Base-by-base conservation (phyloP, 37 sponge, comb jelly and placozoan genomes). In the Spongia lamella region DNA sequence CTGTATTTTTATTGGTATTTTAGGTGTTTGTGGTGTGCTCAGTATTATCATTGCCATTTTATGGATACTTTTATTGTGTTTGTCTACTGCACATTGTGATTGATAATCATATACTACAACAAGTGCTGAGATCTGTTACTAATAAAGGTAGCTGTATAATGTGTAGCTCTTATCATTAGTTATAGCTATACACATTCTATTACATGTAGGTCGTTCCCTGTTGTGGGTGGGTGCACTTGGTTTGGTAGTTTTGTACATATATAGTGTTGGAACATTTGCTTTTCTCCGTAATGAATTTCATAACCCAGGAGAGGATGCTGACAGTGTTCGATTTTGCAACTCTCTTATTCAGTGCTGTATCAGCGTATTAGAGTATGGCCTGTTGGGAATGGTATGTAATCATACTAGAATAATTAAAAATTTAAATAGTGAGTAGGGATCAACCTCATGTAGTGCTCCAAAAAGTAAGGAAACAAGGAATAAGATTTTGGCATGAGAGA, bases 11-110 rank as follows among this genome's bases (percentile, higher is more conserved):
- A 43, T 9, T 43, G 47, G 47, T 43, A 43, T 9, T 13, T 5
- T 43, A 43, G 70, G 32, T 79, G 24, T 80, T 86, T 32, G 56
- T 87, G 39, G n/a, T 70, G 51, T 76, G 72, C 29, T 87, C 88
- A 39, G 50, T 81, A 4, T 78, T 86, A 21, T 82, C 87, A 2
- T 62, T 89, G n/a, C 60, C 60, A 7, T 86, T 86, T 66, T 34
- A 47, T 17, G 95, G 95, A 43, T 94, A 90, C 83, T 86, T 94
- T 80, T 94, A 87, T 81, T 80, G 79, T 38, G 39, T 90, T 47
- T 89, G 86, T 80, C 82, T 90, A 20, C 72, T 94, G 19, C 76
- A 75, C 75, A 90, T 90, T 66, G 66, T 89, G 33, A 75, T 74
- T 38, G 84, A 79, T 73, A 89, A 79, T 73, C 81, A 89, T 62